Base-by-base conservation (phyloP, 1,140 invertebrate genomes). In the Brachionus paranguensis region DNA sequence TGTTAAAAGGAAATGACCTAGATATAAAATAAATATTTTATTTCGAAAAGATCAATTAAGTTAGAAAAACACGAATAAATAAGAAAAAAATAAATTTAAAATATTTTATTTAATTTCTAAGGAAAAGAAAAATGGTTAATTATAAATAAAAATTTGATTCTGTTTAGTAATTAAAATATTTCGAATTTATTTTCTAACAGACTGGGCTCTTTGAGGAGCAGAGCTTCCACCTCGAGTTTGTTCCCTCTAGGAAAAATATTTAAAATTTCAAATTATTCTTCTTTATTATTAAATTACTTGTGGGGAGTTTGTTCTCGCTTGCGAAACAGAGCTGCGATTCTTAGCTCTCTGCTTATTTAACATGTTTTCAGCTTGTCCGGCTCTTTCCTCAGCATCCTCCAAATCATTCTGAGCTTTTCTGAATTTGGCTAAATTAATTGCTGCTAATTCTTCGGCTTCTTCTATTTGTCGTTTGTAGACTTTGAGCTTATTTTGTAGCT, bases 381-480 rank as follows among this genome's bases (percentile, higher is more conserved):
- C 96, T 86, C 96, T 93, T 90, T 99, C 97, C 90, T 99, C 97
- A 78, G 97, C 96, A 91, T 99, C 97, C 90, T 99, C 83, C 24
- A 84, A 41, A 20, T 84, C 83, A 64, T 72, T 45, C 37, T 84
- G 83, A 14, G 96, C 95, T 91, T 99, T 99, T 89, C 97, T 95
- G 94, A 97, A 99, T 92, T 99, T 99, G 90, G 96, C 96, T 90
- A 98, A 93, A 91, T 98, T 98, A 86, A 98, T 92, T 88, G 95
- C 96, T 87, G 96, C 96, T 88, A 98, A 96, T 91, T 99, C 96
- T 92, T 98, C 96, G 86, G 96, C 96, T 90, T 99, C 97, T 89
- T 98, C 97, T 88, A 98, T 97, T 92, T 98, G 96, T 91, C 96
- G 94, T 93, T 98, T 98, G 93, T 98, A 98, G 85, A 95, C 96